phyloP scores from a whole-genome alignment of 2,113 vertebrate genomes.

The Capreolus pygargus region DNA sequence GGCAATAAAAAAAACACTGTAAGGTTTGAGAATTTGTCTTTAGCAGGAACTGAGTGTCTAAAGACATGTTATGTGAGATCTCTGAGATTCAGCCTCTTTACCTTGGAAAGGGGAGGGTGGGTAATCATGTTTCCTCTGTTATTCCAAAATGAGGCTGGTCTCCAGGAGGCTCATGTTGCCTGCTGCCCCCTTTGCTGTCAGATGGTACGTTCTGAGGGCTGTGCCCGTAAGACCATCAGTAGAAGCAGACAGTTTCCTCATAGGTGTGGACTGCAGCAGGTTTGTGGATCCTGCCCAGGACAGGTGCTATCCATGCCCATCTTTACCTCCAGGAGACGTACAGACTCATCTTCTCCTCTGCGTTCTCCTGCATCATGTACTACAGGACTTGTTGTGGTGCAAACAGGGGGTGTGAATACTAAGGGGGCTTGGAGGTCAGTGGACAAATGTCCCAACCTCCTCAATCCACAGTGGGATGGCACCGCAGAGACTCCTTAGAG shows the following conservation, averaged over 20 bases:
- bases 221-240: neutral
- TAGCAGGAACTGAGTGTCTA: neutral
- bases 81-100: neutral
- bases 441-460: neutral
- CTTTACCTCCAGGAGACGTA: neutral
- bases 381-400: fast-evolving
- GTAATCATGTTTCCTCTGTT: neutral
- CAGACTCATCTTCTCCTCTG: neutral
- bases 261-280: too few relatives aligned
- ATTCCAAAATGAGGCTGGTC: neutral
- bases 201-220: neutral
- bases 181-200: neutral
- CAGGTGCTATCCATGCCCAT: fast-evolving
- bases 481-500: neutral
- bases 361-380: neutral
- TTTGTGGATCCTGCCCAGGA: fast-evolving
- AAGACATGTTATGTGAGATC: neutral
- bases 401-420: neutral
- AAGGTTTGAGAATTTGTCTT: neutral
- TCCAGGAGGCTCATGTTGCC: neutral
- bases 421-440: neutral
- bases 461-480: too few relatives aligned
- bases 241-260: neutral
- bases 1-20: neutral
- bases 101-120: neutral